Conservation (phyloP, 2,888 invertebrate genomes). For the Endotricha flammealis region DNA sequence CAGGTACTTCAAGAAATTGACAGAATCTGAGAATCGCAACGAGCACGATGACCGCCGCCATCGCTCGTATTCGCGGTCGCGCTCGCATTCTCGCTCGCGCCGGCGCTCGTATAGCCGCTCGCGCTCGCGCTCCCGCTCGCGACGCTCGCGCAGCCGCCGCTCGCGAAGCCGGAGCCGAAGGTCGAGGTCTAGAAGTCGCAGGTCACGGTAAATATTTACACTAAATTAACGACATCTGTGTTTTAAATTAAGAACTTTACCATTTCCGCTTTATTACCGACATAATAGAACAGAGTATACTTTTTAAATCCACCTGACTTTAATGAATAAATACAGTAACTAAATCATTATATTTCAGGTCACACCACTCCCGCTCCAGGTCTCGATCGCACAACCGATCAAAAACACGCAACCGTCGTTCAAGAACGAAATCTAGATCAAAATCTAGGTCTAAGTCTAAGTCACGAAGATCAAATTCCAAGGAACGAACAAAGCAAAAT, state of each 20-base stretch:
- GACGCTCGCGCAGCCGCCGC: constrained; percentile 42
- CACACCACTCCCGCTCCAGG: constrained; percentile 53
- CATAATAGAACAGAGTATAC: too few species aligned
- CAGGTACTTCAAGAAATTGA: constrained; percentile 54
- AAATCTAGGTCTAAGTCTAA: constrained; percentile 23
- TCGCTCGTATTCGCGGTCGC: constrained; percentile 41
- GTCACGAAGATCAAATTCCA: constrained; percentile 18
- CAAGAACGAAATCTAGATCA: constrained; percentile 36
- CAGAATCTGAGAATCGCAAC: constrained; percentile 72
- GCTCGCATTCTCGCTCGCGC: constrained; percentile 42
- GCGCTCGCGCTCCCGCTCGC: constrained; percentile 29
- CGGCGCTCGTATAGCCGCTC: constrained; percentile 29
- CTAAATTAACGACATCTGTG: too few species aligned
- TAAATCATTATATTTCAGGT: constrained; percentile 32
- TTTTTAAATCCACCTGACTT: too few species aligned
- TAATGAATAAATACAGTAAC: too few species aligned
- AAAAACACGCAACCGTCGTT: constrained; percentile 34
- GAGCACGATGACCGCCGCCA: constrained; percentile 60
- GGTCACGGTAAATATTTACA: constrained; percentile 34
- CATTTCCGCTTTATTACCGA: too few species aligned
- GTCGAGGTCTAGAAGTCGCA: constrained; percentile 45
- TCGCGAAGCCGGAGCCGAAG: constrained; percentile 25
- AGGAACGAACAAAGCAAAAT: constrained; percentile 4
- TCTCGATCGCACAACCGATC: constrained; percentile 45
- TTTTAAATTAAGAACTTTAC: too few species aligned